A percentile compares a stretch with the other conserved stretches of the same genome.
These are phyloP conservation scores for Lysandra bellargus DNA, from an alignment of 2,888 invertebrate genomes.

Conservation along the genomic window DNA sequence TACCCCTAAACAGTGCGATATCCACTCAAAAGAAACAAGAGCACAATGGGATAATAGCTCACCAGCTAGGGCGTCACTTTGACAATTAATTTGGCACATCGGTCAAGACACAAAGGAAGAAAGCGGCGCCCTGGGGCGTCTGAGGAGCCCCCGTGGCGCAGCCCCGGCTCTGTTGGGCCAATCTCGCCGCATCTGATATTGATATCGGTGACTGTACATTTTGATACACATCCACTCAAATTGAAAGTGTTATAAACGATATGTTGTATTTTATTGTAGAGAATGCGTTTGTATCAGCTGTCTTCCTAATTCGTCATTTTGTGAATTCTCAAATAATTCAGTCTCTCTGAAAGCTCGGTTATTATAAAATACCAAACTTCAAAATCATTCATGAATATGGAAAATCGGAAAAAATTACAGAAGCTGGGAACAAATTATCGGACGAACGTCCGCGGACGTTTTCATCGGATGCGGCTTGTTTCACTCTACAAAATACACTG, in stretches of 20 bases:
- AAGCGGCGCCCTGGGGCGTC: slow-evolving; percentile 48
- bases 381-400: too few species aligned
- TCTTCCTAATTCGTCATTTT: not conserved
- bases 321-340: too few species aligned
- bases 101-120: slow-evolving; percentile 39
- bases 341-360: too few species aligned
- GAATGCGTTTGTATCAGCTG: not conserved
- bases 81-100: slow-evolving; percentile 46
- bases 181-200: slow-evolving; percentile 24
- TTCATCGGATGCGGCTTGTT: too few species aligned
- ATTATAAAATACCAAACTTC: too few species aligned
- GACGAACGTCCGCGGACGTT: too few species aligned
- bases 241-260: not conserved
- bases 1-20: not conserved
- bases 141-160: slow-evolving; percentile 50
- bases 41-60: slow-evolving; percentile 9
- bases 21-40: not conserved
- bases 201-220: slow-evolving; percentile 23
- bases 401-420: too few species aligned
- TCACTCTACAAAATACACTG: too few species aligned
- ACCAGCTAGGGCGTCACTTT: slow-evolving; percentile 36
- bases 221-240: slow-evolving; percentile 20
- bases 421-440: too few species aligned
- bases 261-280: not conserved
- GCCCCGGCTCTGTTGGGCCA: slow-evolving; percentile 5